Conservation (phyloP, 2,113 vertebrate genomes). For the Sclerurus mexicanus region DNA sequence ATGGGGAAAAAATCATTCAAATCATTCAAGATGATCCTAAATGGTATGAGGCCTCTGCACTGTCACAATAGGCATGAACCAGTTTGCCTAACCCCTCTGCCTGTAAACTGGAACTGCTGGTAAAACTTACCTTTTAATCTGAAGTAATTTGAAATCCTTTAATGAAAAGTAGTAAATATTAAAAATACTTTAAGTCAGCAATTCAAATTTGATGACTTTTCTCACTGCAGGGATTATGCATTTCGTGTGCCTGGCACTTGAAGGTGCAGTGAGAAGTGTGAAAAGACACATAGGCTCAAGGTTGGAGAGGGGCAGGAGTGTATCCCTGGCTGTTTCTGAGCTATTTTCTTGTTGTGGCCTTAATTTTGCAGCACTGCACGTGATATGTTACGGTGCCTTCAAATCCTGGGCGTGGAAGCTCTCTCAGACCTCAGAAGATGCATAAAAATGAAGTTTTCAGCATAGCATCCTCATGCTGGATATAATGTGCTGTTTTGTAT, state of each 20-base stretch:
- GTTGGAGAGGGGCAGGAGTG: neutral
- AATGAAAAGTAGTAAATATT: neutral
- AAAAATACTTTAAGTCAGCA: neutral
- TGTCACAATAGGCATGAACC: neutral
- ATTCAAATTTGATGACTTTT: neutral
- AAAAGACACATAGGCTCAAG: neutral
- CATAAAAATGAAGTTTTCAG: slow-evolving; percentile 9
- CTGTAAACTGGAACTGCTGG: neutral
- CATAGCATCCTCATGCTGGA: neutral
- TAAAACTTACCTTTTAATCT: neutral
- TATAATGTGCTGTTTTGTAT: neutral
- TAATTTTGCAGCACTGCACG: neutral
- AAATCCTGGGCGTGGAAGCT: slow-evolving; percentile 40
- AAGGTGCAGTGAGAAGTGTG: neutral
- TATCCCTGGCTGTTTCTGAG: slow-evolving; percentile 21
- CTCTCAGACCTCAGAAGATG: neutral
- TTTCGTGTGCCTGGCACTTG: neutral
- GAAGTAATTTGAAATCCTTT: neutral
- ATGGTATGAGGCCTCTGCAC: neutral
- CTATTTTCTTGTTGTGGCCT: slow-evolving; percentile 20
- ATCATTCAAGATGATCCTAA: neutral
- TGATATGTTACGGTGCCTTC: slow-evolving; percentile 19
- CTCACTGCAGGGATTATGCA: neutral
- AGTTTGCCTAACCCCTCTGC: neutral
- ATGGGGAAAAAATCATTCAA: neutral